A percentile compares a stretch with the other conserved stretches of the same genome.
Evolutionary conservation across 2,888 invertebrate genomes (phyloP).

Genomic region (Eupelmus urozonus): DNA sequence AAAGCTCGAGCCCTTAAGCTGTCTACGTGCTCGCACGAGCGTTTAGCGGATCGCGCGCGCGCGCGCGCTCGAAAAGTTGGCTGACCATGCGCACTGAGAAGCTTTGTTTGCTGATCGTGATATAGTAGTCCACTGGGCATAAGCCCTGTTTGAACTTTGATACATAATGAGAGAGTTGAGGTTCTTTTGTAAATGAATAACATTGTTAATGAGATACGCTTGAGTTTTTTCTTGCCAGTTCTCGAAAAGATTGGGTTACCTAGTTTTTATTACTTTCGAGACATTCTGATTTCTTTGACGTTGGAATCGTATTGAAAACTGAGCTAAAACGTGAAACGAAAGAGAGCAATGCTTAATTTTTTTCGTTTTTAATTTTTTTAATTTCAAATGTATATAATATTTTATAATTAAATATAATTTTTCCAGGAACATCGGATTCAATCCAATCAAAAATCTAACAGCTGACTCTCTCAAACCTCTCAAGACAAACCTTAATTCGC

Average conservation of each 20-base stretch:
- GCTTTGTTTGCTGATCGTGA: constrained; percentile 5
- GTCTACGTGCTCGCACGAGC: constrained; percentile 11
- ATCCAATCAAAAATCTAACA: constrained; percentile 69
- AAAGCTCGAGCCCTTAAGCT: constrained; percentile 10
- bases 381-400: background rate
- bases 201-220: too few species aligned
- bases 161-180: too few species aligned
- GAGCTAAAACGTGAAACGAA: background rate
- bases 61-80: too few species aligned
- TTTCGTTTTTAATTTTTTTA: background rate
- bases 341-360: background rate
- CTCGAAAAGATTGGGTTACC: too few species aligned
- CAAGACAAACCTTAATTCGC: constrained; percentile 68
- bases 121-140: too few species aligned
- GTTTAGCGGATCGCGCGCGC: constrained; percentile 8
- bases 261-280: too few species aligned
- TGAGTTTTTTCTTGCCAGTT: too few species aligned
- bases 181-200: too few species aligned
- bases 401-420: background rate
- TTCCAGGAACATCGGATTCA: constrained; percentile 72
- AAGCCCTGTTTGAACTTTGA: too few species aligned
- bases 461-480: constrained; percentile 68
- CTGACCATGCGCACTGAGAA: background rate
- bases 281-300: background rate
- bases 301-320: background rate